Evolutionary conservation across 1,140 invertebrate genomes (phyloP), one percentile per base, ranked within the genome.

Genomic region (Bombus polaris): DNA sequence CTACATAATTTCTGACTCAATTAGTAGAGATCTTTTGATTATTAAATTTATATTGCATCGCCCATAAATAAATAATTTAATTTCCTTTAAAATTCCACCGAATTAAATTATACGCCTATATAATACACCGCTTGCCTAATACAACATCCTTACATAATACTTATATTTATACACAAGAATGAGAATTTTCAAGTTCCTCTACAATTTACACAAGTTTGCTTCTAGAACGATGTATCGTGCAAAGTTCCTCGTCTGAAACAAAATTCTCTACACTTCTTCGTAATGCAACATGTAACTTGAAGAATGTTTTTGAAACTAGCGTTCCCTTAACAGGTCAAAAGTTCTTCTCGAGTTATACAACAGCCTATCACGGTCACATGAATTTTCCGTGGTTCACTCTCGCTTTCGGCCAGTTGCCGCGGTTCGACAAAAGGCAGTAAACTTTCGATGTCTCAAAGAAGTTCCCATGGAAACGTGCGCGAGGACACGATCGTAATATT

Each of bases 381-480:
- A 59, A 79, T 59, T 79, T 79, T 39, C 47, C 32, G 10, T 28
- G 5, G 9, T 78, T 68, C 53, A 37, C 47, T 80, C 57, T 85
- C 59, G n/a, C 57, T 75, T 81, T 81, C 62, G 62, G 44, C 75
- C 18, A 77, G 37, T 59, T 39, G 32, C 28, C 37, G 12, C 22
- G 42, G 25, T 44, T 57, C 44, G 18, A 59, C 78, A 62, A 86
- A 85, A 47, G 37, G 22, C 28, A 83, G 66, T 25, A 47, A 81
- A 81, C 53, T 75, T 81, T 86, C 47, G 42, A 18, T 89, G 66
- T 83, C 85, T 81, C 37, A 66, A 76, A 80, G 83, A 70, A 89
- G 91, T 92, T 90, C 86, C 91, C 88, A 93, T 92, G 91, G 91
- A 90, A 91, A 93, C 91, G 86, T 90, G 86, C 57, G 8, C 85